phyloP scores from a whole-genome alignment of 2,113 vertebrate genomes.

The Strigops habroptila region DNA sequence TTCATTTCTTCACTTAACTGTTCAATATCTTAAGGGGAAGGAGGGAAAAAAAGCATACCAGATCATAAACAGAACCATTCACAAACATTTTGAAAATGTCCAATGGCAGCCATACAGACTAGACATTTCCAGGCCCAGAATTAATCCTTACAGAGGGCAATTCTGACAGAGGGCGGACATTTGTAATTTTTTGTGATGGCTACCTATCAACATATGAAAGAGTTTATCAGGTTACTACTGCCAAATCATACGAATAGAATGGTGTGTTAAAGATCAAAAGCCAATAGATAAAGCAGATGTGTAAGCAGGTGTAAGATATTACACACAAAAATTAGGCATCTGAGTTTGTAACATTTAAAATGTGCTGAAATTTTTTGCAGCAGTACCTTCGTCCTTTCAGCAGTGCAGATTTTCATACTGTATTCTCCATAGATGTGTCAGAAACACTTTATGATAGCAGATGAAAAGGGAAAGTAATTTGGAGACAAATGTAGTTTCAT shows the following conservation, averaged over 20 bases:
- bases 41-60: neutral
- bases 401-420: neutral
- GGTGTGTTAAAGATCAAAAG: slow-evolving; percentile 28
- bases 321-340: neutral
- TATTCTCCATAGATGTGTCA: neutral
- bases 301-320: neutral
- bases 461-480: neutral
- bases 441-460: neutral
- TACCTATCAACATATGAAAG: neutral
- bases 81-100: slow-evolving; percentile 20
- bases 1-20: slow-evolving; percentile 87
- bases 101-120: neutral
- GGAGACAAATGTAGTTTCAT: neutral
- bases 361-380: neutral
- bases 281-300: neutral
- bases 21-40: slow-evolving; percentile 73
- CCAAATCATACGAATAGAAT: neutral
- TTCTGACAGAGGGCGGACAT: slow-evolving; percentile 6
- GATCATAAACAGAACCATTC: slow-evolving; percentile 8
- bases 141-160: slow-evolving; percentile 11
- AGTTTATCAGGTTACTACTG: slow-evolving; percentile 5
- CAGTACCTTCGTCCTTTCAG: neutral
- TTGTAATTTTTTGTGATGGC: slow-evolving; percentile 36
- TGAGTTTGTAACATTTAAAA: neutral
- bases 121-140: slow-evolving; percentile 12